Base-by-base conservation (phyloP, 2,888 invertebrate genomes). In the Boloria euphrosyne region DNA sequence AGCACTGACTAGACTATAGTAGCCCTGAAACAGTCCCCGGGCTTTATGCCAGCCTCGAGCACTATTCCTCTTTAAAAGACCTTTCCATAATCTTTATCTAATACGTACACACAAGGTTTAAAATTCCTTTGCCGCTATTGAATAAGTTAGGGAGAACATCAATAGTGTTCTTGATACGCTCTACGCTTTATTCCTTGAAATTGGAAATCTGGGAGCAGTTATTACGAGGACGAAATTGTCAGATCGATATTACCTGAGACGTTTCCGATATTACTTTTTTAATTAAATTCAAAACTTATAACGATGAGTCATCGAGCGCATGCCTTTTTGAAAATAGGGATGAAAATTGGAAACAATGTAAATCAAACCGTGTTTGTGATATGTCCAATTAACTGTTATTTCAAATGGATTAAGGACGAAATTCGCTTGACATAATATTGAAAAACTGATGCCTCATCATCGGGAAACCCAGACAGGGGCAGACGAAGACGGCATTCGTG, bases 391-490 rank as follows among this genome's bases (percentile, higher is more conserved):
- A 66, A 64, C 58, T 66, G 58, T 14, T 70, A 70, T 70, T 66
- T 10, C 16, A 18, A 46, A 38, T 10, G 46, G 0, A 38, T 62
- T 70, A 67, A 50, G 67, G 61, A 17, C 46, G 67, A 66, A 54
- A 57, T 62, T 63, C 44, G 69, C 59, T 16, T 66, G 70, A 65
- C 63, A 67, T 69, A 68, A 73, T 75, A 71, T 77, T 71, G 74
- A 72, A 76, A 85, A 87, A 84, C 83, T 86, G 88, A 89, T 88
- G 89, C 85, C 86, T 87, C 88, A 86, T 86, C 86, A 88, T 84
- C 76, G 90, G 89, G 81, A 89, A 90, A 87, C 84, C 89, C 90
- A 86, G 87, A 87, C 87, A 85, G 87, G 86, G 89, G 82, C 78
- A 86, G 89, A 86, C 87, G 86, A 84, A 87, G 87, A 87, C 86